Conservation (phyloP, 1,140 invertebrate genomes). For the Leptinotarsa defecta region DNA sequence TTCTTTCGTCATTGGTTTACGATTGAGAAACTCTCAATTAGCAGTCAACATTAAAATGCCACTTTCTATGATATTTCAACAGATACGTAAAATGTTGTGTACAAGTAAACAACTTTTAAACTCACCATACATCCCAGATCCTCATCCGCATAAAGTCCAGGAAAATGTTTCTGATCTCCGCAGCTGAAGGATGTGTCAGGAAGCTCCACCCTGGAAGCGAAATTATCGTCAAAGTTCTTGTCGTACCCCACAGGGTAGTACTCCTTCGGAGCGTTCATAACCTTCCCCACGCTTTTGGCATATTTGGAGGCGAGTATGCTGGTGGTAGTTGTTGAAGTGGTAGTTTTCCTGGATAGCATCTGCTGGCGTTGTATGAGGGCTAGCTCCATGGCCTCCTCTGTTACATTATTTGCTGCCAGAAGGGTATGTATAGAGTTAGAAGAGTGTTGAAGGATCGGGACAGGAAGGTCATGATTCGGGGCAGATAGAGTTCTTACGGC, state of each 20-base stretch:
- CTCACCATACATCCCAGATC: slow-evolving; percentile 90
- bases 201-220: slow-evolving; percentile 79
- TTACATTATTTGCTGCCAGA: slow-evolving; percentile 46
- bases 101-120: slow-evolving; percentile 11
- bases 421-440: slow-evolving; percentile 47
- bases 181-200: slow-evolving; percentile 87
- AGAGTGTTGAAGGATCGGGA: slow-evolving; percentile 31
- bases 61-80: background rate
- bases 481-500: slow-evolving; percentile 43
- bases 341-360: slow-evolving; percentile 40
- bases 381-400: slow-evolving; percentile 57
- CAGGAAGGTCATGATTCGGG: slow-evolving; percentile 34
- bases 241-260: slow-evolving; percentile 86
- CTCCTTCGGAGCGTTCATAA: slow-evolving; percentile 87
- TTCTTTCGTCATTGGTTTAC: no score
- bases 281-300: slow-evolving; percentile 64
- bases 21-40: background rate
- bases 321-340: slow-evolving; percentile 45
- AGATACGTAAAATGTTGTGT: background rate
- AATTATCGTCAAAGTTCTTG: slow-evolving; percentile 86
- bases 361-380: slow-evolving; percentile 51
- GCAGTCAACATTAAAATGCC: background rate
- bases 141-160: slow-evolving; percentile 86
- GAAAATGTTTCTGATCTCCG: slow-evolving; percentile 87
- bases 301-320: slow-evolving; percentile 44